Base-by-base conservation (phyloP, 2,113 vertebrate genomes). In the Synodontis membranacea region DNA sequence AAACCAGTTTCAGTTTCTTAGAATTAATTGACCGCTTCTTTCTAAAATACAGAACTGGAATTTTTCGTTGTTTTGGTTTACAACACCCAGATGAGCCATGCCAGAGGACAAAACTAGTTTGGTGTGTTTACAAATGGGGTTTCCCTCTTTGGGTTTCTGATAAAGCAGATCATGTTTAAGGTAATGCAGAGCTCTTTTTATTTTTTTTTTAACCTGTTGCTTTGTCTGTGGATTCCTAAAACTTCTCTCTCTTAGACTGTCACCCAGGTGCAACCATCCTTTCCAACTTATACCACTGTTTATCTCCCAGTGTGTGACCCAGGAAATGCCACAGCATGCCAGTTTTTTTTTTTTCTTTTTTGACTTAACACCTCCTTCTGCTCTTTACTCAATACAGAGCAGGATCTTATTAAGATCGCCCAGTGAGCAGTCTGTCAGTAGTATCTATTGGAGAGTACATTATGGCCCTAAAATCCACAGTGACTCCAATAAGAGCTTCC, bases 301-400 rank as follows among this genome's bases (percentile, higher is more conserved):
- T 86, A 60, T 54, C 12, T 75, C 72, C 52, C 72, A 56, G 62
- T 80, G 86, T 62, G 76, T 83, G 42, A 88, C 56, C 68, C 82
- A 89, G 88, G 84, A 89, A 89, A 78, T 85, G 83, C 82, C 86
- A 83, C 82, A 89, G 86, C 62, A 78, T 82, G 86, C 15, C 78
- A 80, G 28, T 46, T 85, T 85, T n/a, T n/a, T n/a, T n/a, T n/a
- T n/a, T n/a, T n/a, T n/a, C n/a, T n/a, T n/a, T n/a, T 85, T 58
- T 75, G 31, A 78, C 64, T 79, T 86, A 81, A 84, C 81, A 84
- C 19, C 54, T 86, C 83, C 83, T 86, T 68, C 86, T 80, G 46
- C 44, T 82, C 78, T 37, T 39, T 39, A 54, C 48, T 87, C 82
- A 89, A 86, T 80, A 17, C 37, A 68, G 48, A 56, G 78, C 50